Evolutionary conservation across 2,888 invertebrate genomes (phyloP).

Genomic region (Anodontia alba): DNA sequence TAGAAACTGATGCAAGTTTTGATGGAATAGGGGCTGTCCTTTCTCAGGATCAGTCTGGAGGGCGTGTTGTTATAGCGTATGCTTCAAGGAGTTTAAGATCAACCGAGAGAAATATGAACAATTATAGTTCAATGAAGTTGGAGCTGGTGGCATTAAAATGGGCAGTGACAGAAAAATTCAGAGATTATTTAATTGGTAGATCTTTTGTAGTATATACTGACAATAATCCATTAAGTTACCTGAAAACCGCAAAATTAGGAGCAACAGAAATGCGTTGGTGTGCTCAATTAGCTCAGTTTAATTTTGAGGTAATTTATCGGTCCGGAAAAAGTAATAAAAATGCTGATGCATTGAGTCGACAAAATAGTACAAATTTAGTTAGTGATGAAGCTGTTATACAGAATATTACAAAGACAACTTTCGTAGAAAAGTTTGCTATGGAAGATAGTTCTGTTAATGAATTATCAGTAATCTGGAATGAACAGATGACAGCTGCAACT

Average conservation of each 20-base stretch:
- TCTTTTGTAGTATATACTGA: constrained; percentile 48
- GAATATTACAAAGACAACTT: constrained; percentile 17
- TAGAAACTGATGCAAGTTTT: constrained; percentile 60
- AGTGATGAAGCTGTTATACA: not conserved
- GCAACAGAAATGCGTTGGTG: constrained; percentile 48
- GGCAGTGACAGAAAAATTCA: constrained; percentile 57
- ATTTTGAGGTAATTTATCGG: constrained; percentile 39
- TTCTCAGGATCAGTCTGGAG: constrained; percentile 50
- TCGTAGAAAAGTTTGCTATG: not conserved
- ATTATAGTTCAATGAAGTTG: constrained; percentile 57
- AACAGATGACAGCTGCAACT: not conserved
- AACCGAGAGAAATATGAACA: constrained; percentile 52
- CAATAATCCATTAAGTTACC: constrained; percentile 59
- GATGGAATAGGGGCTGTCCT: constrained; percentile 50
- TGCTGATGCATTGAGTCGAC: constrained; percentile 49
- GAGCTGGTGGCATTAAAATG: constrained; percentile 59
- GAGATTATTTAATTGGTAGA: constrained; percentile 46
- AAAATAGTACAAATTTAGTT: not conserved
- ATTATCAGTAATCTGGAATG: not conserved
- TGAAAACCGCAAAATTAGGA: too few species aligned
- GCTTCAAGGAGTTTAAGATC: constrained; percentile 51
- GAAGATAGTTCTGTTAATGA: not conserved
- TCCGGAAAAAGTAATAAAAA: constrained; percentile 40
- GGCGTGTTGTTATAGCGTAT: constrained; percentile 52
- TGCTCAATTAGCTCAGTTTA: constrained; percentile 45